Evolutionary conservation across 2,113 vertebrate genomes (phyloP), one percentile per base, ranked within the genome.

Genomic region (Polypterus senegalus): DNA sequence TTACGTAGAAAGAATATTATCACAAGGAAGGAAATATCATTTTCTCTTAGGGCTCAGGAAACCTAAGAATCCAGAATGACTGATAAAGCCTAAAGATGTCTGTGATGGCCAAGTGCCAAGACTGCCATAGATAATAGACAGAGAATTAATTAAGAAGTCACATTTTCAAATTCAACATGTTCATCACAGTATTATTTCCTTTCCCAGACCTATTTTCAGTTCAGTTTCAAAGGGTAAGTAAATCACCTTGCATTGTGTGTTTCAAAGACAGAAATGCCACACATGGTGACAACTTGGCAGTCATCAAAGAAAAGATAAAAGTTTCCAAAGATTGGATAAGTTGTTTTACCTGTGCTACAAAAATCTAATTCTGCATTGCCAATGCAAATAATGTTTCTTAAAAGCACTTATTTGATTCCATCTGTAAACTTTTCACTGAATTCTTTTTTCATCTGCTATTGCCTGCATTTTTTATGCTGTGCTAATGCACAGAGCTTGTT

Each of bases 161-260:
- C 56, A 44, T 57, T 57, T 11, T 57, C 4, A 57, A 9, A 57
- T 57, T 5, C 56, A 44, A 57, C 46, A 44, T 44, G 56, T 57
- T 57, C 56, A 45, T 57, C 56, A 57, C 56, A 45, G 56, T 57
- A 27, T 27, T 57, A 6, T 57, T 57, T 57, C 27, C 27, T 27
- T 57, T 57, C 27, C 43, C 56, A 57, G 56, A 44, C 56, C 56
- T 27, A 57, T 45, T 45, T 57, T 57, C 27, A 45, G 56, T 57
- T 57, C 56, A 27, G 46, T 57, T 57, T 57, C 56, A 57, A 57
- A 57, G 56, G 56, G 56, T 57, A 57, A 57, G 27, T 57, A 45
- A 57, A 57, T 57, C 56, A 57, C 56, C 56, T 57, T 57, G 56
- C 56, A 57, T 45, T 57, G 56, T 57, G 46, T 3, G 27, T 44